Base-by-base conservation (phyloP, 2,113 vertebrate species). In the Rynchops niger region DNA sequence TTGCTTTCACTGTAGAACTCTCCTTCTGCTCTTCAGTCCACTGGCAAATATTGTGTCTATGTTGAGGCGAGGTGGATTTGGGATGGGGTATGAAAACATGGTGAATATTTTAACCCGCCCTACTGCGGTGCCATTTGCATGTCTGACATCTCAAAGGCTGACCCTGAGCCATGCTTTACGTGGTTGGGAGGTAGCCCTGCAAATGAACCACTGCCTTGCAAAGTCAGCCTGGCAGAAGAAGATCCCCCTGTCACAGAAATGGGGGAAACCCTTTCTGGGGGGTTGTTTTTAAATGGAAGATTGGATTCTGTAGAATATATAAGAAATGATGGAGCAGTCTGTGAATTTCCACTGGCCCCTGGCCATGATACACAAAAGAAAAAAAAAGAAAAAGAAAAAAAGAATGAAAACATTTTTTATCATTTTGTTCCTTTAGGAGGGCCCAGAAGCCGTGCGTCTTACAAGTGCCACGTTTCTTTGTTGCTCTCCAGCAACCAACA, bases 401-500 rank as follows among this genome's bases (percentile, higher is more conserved):
- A 52, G 61, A 96, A 90, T 20, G 22, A 97, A 96, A 93, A 19
- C 77, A 71, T 27, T 90, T 95, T 92, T 92, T 80, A 96, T 97
- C 91, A 82, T 87, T 94, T 92, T 93, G 73, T 93, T 97, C 90
- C 85, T 78, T 74, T 76, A 66, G n/a, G 59, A 95, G 32, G 83
- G 59, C 82, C 88, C 89, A 87, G 82, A 84, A 94, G 53, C 84
- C 52, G 45, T 79, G 83, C 65, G 73, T 77, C 53, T 42, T 90
- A 23, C 55, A 76, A 92, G 43, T 95, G 83, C 94, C 97, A 96
- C 90, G 84, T 97, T 96, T 96, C 94, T 89, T 96, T 90, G 77
- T 83, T 95, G 82, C 85, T 55, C 91, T 97, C 96, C 95, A 95
- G 87, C 81, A 96, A 97, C 93, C 94, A 97, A 88, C 67, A 93